Percentiles rank a stretch among this genome's conserved stretches.
Conservation (phyloP, 1,140 invertebrate genomes). For the Diuraphis noxia region DNA sequence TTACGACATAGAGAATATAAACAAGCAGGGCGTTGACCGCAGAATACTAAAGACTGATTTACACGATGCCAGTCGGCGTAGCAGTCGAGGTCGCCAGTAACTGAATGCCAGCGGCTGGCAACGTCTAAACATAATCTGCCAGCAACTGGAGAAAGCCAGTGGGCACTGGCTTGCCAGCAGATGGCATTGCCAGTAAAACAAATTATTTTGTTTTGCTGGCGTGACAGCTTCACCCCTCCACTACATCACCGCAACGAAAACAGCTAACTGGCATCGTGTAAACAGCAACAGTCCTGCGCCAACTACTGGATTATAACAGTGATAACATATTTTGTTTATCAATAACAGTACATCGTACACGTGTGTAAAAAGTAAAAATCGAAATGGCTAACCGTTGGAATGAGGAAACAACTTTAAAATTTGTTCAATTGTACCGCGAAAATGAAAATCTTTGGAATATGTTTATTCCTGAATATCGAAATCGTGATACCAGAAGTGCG, state of each 20-base stretch:
- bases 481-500: neutral
- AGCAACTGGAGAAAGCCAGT: neutral
- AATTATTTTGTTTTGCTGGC: too few species aligned
- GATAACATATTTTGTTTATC: neutral
- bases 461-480: neutral
- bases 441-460: slow-evolving; percentile 36
- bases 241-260: neutral
- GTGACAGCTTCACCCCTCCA: too few species aligned
- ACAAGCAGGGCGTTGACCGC: too few species aligned
- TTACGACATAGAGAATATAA: too few species aligned
- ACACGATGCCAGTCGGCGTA: too few species aligned
- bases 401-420: slow-evolving; percentile 24
- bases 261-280: neutral
- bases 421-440: slow-evolving; percentile 35
- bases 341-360: too few species aligned
- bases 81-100: too few species aligned
- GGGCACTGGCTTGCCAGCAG: too few species aligned
- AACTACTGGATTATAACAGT: neutral
- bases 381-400: slow-evolving; percentile 13
- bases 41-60: too few species aligned
- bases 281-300: neutral
- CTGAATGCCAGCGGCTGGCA: neutral
- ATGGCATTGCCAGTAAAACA: too few species aligned
- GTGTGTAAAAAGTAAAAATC: too few species aligned
- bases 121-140: neutral